Conservation (phyloP, 1,140 invertebrate species). For the Spodoptera frugiperda region DNA sequence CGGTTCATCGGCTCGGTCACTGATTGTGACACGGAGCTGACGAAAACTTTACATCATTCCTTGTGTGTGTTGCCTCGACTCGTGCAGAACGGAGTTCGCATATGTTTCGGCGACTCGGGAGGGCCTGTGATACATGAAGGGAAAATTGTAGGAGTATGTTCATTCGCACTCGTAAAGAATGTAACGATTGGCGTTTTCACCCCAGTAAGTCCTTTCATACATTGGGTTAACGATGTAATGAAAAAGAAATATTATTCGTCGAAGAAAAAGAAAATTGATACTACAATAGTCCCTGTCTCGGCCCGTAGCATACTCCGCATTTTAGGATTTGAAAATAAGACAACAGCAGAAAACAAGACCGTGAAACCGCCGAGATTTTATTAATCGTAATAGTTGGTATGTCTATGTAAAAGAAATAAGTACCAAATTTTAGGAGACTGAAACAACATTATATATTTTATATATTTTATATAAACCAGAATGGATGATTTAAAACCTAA, state of each 20-base stretch:
- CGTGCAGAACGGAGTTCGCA: background rate
- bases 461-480: too few species aligned
- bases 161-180: background rate
- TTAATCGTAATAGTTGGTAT: too few species aligned
- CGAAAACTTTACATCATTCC: background rate
- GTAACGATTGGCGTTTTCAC: background rate
- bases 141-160: conserved; percentile 8
- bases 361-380: too few species aligned
- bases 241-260: background rate
- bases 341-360: too few species aligned
- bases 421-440: too few species aligned
- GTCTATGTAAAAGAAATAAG: too few species aligned
- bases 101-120: conserved; percentile 2
- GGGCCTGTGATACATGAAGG: background rate
- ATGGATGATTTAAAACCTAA: too few species aligned
- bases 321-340: too few species aligned
- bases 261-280: background rate
- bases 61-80: background rate
- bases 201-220: background rate
- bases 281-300: background rate
- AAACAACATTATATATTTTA: too few species aligned
- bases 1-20: background rate
- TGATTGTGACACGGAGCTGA: background rate
- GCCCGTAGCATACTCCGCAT: background rate
- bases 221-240: conserved; percentile 8